phyloP scores from a whole-genome alignment of 2,888 invertebrate genomes.

The Matsumyia berberina region DNA sequence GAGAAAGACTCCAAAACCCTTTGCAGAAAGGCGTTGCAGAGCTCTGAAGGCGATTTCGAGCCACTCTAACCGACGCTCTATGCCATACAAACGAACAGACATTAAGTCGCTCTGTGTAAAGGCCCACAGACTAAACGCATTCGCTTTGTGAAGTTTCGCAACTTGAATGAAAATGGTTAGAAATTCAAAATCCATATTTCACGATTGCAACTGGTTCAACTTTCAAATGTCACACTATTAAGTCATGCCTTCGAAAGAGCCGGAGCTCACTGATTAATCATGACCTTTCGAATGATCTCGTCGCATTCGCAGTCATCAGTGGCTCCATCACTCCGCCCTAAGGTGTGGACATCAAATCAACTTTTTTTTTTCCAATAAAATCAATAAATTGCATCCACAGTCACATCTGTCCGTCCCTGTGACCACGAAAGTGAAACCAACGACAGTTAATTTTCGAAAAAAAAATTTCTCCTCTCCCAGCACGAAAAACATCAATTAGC shows the following conservation, averaged over 20 bases:
- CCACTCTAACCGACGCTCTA: too few relatives aligned
- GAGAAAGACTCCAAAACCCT: too few relatives aligned
- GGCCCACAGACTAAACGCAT: too few relatives aligned
- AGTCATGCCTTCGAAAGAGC: not conserved
- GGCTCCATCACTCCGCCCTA: not conserved
- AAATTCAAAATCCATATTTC: not conserved
- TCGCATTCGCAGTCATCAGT: not conserved
- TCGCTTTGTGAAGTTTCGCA: too few relatives aligned
- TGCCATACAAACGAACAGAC: too few relatives aligned
- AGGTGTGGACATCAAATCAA: not conserved
- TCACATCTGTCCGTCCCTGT: not conserved
- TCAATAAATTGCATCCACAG: conserved; percentile 19
- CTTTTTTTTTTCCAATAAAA: conserved; percentile 1
- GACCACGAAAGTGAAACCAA: conserved; percentile 44
- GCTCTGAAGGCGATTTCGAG: too few relatives aligned
- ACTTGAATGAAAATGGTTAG: not conserved
- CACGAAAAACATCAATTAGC: conserved; percentile 39
- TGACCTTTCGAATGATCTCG: conserved; percentile 13
- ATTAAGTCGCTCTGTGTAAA: too few relatives aligned
- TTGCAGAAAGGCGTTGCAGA: too few relatives aligned
- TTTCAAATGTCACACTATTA: not conserved
- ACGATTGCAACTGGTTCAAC: not conserved
- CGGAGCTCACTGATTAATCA: conserved; percentile 15
- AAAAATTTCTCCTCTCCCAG: conserved; percentile 44
- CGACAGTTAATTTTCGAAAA: conserved; percentile 7